Conservation (phyloP, 2,888 invertebrate genomes). For the Blera fallax region DNA sequence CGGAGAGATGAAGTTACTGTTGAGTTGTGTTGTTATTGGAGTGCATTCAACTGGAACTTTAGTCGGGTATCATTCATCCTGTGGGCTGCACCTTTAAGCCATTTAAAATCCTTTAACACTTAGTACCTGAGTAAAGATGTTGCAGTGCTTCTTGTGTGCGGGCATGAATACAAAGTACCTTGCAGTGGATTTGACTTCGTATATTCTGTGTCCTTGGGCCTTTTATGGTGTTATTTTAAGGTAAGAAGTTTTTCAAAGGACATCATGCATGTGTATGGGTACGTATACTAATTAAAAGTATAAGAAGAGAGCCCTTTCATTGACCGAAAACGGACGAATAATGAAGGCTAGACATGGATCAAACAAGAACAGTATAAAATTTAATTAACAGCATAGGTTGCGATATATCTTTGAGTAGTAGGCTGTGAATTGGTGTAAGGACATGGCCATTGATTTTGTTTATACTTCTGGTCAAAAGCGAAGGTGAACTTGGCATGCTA, state of each 20-base stretch:
- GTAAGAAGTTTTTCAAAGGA: conserved; percentile 1
- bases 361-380: conserved; percentile 70
- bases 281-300: conserved; percentile 56
- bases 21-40: conserved; percentile 12
- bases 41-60: conserved; percentile 38
- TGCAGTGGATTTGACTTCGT: conserved; percentile 23
- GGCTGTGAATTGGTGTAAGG: conserved; percentile 45
- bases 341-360: conserved; percentile 62
- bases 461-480: conserved; percentile 22
- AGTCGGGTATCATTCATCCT: conserved; percentile 44
- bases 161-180: conserved; percentile 63
- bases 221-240: background rate
- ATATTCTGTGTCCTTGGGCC: conserved; percentile 23
- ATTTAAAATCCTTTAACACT: conserved; percentile 62
- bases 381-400: conserved; percentile 61
- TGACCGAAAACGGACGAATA: conserved; percentile 26
- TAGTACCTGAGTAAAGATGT: conserved; percentile 32
- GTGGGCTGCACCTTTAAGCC: conserved; percentile 48
- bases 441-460: conserved; percentile 27
- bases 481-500: conserved; percentile 58
- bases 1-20: conserved; percentile 44
- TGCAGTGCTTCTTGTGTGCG: conserved; percentile 23
- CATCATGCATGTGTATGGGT: background rate
- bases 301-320: conserved; percentile 23
- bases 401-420: conserved; percentile 14